Evolutionary conservation across 2,797 vertebrate species (phyloP).

Genomic region (Gastrophryne carolinensis): DNA sequence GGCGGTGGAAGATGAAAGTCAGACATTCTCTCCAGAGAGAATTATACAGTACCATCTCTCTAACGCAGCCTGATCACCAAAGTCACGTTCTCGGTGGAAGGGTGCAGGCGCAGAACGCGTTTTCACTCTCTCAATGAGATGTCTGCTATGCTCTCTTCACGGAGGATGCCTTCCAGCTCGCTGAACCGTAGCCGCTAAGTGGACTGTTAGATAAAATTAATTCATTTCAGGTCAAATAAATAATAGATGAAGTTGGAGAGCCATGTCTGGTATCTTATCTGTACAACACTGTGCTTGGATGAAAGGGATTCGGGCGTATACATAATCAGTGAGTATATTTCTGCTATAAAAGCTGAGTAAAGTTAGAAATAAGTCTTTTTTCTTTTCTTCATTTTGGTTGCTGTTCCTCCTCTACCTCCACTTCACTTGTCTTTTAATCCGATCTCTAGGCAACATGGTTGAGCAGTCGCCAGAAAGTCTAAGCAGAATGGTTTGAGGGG

Average conservation of each 20-base stretch:
- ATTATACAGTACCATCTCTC: not conserved
- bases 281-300: not conserved
- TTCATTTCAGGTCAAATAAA: conserved; percentile 24
- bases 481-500: too few relatives aligned
- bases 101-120: not conserved
- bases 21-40: not conserved
- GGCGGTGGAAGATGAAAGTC: not conserved
- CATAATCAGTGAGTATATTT: too few relatives aligned
- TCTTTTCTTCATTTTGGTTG: too few relatives aligned
- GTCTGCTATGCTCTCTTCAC: not conserved
- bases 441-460: too few relatives aligned
- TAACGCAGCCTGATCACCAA: conserved; percentile 5
- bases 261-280: not conserved
- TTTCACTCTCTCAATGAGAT: not conserved
- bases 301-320: too few relatives aligned
- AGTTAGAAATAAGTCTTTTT: too few relatives aligned
- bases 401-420: too few relatives aligned
- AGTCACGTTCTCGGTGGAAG: conserved; percentile 2
- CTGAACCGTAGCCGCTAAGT: conserved; percentile 5
- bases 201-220: conserved; percentile 24
- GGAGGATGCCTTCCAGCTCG: not conserved
- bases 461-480: too few relatives aligned
- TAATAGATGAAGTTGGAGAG: conserved; percentile 8
- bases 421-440: too few relatives aligned
- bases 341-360: too few relatives aligned